Percentiles rank a stretch among this genome's conserved stretches.
Evolutionary conservation across 2,797 vertebrate genomes (phyloP).

Genomic region (Echeneis naucrates): DNA sequence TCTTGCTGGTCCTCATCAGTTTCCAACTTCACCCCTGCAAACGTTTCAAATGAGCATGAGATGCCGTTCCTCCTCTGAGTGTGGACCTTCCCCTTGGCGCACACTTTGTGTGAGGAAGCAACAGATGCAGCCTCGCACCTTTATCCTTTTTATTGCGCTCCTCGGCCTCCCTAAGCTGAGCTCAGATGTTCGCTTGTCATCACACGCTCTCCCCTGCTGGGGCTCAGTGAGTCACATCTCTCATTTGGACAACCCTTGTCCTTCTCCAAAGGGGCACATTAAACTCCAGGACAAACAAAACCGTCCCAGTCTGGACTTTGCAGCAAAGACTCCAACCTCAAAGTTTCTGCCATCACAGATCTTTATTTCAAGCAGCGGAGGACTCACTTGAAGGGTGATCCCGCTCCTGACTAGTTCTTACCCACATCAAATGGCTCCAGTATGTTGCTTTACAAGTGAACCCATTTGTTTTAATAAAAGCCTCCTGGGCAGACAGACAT

Average conservation of each 20-base stretch:
- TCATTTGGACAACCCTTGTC: not conserved
- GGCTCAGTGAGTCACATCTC: slow-evolving; percentile 8
- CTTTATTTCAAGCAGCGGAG: too few species aligned
- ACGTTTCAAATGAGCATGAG: not conserved
- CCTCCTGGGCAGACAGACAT: not conserved
- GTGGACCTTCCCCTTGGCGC: not conserved
- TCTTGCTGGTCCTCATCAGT: slow-evolving; percentile 4
- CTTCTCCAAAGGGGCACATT: not conserved
- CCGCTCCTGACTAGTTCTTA: not conserved
- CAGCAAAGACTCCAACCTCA: not conserved
- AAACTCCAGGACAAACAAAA: not conserved
- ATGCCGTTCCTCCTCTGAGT: not conserved
- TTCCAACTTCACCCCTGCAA: not conserved
- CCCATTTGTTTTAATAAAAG: not conserved
- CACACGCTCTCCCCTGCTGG: not conserved
- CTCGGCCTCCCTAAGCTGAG: not conserved
- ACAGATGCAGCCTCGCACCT: not conserved
- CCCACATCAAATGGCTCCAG: slow-evolving; percentile 37
- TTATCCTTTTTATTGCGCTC: not conserved
- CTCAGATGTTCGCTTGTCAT: not conserved
- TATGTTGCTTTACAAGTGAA: slow-evolving; percentile 18
- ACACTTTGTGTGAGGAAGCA: not conserved
- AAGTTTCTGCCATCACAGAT: too few species aligned
- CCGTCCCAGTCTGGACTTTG: not conserved
- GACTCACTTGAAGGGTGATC: slow-evolving; percentile 15